These are phyloP conservation scores for Microchrysa polita DNA, from an alignment of 2,888 invertebrate species.

Conservation along the genomic window DNA sequence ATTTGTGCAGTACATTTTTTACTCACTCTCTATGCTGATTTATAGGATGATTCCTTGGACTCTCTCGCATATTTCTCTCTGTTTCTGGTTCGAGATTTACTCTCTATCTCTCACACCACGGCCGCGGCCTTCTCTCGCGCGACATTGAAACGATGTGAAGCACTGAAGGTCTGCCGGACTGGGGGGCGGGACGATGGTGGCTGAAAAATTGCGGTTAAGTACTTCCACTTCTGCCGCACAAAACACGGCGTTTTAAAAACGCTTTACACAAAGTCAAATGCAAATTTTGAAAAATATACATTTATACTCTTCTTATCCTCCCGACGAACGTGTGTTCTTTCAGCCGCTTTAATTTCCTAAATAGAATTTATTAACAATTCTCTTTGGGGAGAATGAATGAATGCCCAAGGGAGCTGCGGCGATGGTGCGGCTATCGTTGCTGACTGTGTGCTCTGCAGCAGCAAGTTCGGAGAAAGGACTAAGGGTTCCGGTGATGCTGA, in stretches of 20 bases:
- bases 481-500: neutral
- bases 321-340: slow-evolving; percentile 12
- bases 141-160: slow-evolving; percentile 7
- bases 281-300: slow-evolving; percentile 12
- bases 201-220: slow-evolving; percentile 11
- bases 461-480: slow-evolving; percentile 24
- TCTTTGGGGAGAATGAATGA: slow-evolving; percentile 29
- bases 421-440: neutral
- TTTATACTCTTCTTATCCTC: no score
- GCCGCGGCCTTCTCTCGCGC: no score
- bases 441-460: neutral
- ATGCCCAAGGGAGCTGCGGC: neutral
- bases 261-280: slow-evolving; percentile 27
- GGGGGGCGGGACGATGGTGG: neutral
- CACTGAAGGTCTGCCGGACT: no score
- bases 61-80: neutral
- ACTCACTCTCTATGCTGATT: no score
- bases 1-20: slow-evolving; percentile 28
- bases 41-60: no score
- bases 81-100: no score
- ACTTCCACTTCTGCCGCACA: neutral
- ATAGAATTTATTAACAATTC: slow-evolving; percentile 44
- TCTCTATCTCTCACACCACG: neutral
- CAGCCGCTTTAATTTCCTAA: slow-evolving; percentile 41
- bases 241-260: slow-evolving; percentile 27